Conservation (phyloP, 2,113 vertebrate species). For the Atlantisia rogersi region DNA sequence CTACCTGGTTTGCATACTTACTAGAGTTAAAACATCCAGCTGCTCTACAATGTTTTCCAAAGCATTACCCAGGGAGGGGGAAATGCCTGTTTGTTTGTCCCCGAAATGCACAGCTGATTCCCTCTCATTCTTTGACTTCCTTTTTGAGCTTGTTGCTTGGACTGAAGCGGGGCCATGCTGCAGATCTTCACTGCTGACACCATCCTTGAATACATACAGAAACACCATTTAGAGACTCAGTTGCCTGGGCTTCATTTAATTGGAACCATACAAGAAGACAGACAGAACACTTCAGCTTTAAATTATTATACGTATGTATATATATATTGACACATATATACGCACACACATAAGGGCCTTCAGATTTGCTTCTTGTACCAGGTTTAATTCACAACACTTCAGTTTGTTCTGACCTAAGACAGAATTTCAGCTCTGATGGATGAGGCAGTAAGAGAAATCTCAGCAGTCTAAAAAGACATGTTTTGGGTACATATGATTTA, state of each 20-base stretch:
- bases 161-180: constrained; percentile 1
- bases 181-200: constrained; percentile 7
- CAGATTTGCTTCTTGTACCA: constrained; percentile 66
- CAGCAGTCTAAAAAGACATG: not conserved
- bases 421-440: constrained; percentile 35
- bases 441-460: constrained; percentile 66
- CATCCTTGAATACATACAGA: constrained; percentile 27
- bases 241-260: constrained; percentile 9
- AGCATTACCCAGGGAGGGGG: constrained; percentile 71
- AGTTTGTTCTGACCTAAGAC: constrained; percentile 1
- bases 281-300: not conserved
- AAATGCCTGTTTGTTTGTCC: constrained; percentile 65
- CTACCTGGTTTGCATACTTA: constrained; percentile 52
- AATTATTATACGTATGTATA: not conserved
- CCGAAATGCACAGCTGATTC: not conserved
- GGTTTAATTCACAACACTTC: constrained; percentile 51
- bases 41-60: constrained; percentile 89
- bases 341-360: constrained; percentile 4
- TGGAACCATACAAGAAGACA: not conserved
- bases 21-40: constrained; percentile 89
- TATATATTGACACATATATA: not conserved
- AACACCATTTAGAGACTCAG: constrained; percentile 7
- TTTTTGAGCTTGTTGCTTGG: constrained; percentile 27
- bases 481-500: constrained; percentile 63
- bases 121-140: constrained; percentile 46